Evolutionary conservation across 1,140 invertebrate species (phyloP).

Genomic region (Vanessa atalanta): DNA sequence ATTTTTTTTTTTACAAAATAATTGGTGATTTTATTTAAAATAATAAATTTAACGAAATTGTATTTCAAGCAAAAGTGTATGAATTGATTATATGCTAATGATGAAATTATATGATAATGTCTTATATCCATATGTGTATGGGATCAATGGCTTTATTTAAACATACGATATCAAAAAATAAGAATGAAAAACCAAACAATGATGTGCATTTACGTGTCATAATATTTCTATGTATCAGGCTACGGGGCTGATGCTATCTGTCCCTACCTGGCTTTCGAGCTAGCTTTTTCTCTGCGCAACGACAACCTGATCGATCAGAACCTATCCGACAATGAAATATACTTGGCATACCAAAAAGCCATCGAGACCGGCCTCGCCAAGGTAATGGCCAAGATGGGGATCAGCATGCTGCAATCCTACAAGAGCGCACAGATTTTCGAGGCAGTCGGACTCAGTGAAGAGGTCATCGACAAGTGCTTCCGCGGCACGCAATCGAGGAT

Average conservation of each 20-base stretch:
- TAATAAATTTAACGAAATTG: too few species aligned
- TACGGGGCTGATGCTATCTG: conserved; percentile 99
- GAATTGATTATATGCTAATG: too few species aligned
- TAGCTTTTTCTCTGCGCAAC: conserved; percentile 89
- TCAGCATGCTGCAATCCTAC: conserved; percentile 99
- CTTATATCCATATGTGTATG: too few species aligned
- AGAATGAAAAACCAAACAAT: too few species aligned
- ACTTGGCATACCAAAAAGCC: conserved; percentile 84
- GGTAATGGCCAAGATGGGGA: conserved; percentile 99
- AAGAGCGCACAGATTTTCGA: conserved; percentile 99
- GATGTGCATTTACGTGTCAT: background rate
- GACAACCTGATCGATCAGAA: conserved; percentile 90
- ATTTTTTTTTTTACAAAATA: too few species aligned
- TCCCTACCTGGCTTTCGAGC: conserved; percentile 98
- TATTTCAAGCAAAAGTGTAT: too few species aligned
- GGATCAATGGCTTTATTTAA: too few species aligned
- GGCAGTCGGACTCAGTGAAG: conserved; percentile 95
- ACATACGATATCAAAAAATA: too few species aligned
- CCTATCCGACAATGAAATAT: conserved; percentile 92
- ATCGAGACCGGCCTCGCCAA: conserved; percentile 92
- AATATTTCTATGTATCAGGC: conserved; percentile 66
- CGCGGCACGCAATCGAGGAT: conserved; percentile 96
- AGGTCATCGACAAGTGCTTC: conserved; percentile 98
- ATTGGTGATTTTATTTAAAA: too few species aligned
- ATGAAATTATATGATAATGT: too few species aligned